Conservation (phyloP, 2,888 invertebrate species). For the Embidobia sp. region DNA sequence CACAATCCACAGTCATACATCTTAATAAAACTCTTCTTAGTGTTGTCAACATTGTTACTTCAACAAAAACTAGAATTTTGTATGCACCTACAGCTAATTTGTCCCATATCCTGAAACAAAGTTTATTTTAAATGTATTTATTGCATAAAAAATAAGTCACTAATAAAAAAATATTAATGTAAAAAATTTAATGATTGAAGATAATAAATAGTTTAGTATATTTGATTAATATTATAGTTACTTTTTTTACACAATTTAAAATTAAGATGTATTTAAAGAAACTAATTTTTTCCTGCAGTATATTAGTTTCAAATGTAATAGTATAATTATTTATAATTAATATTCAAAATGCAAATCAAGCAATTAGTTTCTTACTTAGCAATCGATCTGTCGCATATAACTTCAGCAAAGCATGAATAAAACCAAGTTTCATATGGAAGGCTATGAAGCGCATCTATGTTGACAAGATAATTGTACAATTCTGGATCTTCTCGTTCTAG, state of each 20-base stretch:
- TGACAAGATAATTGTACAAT: conserved; percentile 87
- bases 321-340: conserved; percentile 20
- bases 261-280: too few species aligned
- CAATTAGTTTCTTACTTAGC: conserved; percentile 85
- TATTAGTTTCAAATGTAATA: too few species aligned
- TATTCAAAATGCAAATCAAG: too few species aligned
- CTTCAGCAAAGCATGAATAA: conserved; percentile 90
- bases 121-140: too few species aligned
- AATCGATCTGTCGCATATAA: conserved; percentile 89
- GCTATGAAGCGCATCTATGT: conserved; percentile 85
- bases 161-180: too few species aligned
- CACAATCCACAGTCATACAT: conserved; percentile 84
- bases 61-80: conserved; percentile 90
- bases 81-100: conserved; percentile 93
- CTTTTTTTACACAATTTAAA: too few species aligned
- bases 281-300: too few species aligned
- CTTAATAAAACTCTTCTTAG: conserved; percentile 86
- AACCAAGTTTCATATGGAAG: conserved; percentile 91
- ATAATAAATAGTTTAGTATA: too few species aligned
- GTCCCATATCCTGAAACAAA: conserved; percentile 89
- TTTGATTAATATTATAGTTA: too few species aligned
- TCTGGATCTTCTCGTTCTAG: conserved; percentile 90
- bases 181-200: too few species aligned
- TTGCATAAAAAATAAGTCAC: too few species aligned
- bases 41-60: conserved; percentile 88